phyloP scores from a whole-genome alignment of 2,797 vertebrate genomes.

The Helicolenus hilgendorfi region DNA sequence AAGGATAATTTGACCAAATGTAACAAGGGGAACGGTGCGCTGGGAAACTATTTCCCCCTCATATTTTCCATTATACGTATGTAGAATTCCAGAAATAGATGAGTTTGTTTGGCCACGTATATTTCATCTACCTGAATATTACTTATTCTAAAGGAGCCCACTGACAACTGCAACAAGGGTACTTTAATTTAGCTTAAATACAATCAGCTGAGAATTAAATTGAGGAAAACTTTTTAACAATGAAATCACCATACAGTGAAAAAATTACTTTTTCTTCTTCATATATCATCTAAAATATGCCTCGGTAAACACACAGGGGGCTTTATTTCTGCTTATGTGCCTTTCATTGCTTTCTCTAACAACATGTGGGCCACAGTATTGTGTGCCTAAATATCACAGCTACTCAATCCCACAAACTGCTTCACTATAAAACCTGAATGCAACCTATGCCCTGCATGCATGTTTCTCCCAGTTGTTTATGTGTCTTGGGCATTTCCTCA shows the following conservation, averaged over 20 bases:
- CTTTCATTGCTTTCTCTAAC: conserved; percentile 6
- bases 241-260: conserved; percentile 1
- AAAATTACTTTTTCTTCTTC: not conserved
- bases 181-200: conserved; percentile 14
- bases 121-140: conserved; percentile 21
- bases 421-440: not conserved
- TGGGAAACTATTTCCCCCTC: conserved; percentile 22
- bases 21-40: conserved; percentile 3
- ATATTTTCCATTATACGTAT: conserved; percentile 38
- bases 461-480: not conserved
- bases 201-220: conserved; percentile 16
- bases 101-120: conserved; percentile 31
- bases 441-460: not conserved
- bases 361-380: not conserved
- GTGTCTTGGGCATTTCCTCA: not conserved
- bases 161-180: not conserved
- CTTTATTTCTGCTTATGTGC: not conserved
- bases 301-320: not conserved
- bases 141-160: not conserved
- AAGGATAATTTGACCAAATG: conserved; percentile 51
- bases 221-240: conserved; percentile 11
- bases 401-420: conserved; percentile 14
- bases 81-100: conserved; percentile 30
- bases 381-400: conserved; percentile 1
- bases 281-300: not conserved